Base-by-base conservation (phyloP, 2,888 invertebrate genomes). In the Marronus borbonicus region DNA sequence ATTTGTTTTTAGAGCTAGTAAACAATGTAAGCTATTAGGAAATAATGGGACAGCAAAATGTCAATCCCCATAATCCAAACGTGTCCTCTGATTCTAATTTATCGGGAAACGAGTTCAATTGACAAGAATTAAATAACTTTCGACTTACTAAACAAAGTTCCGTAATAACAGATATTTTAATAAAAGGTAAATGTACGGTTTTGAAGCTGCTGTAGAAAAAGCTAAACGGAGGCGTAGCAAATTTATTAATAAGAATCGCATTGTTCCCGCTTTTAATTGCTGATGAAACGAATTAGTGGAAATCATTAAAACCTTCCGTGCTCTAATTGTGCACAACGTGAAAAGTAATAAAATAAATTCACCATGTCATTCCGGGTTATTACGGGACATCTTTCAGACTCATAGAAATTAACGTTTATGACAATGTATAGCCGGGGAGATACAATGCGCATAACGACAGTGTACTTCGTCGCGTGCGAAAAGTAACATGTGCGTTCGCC, bases 401-500 rank as follows among this genome's bases (percentile, higher is more conserved):
- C 72, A 39, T 72, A 10, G 72, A 72, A 72, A 72, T 72, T 72
- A 72, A 72, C 72, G 72, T 72, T 72, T 72, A 72, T 72, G 72
- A 72, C 72, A 72, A 58, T 20, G 55, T 55, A 55, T 58, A 58
- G 72, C 58, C 49, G 66, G 31, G 58, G 72, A 60, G 39, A 60
- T 60, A 74, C 60, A 74, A 60, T 74, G 72, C 60, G 44, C 72
- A 36, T 74, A 60, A 66, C 70, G 68, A 77, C 70, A 60, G 64
- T 77, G 52, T 60, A 60, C 62, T 70, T 70, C 62, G 62, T 52
- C 31, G 70, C 69, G 77, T 70, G 69, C 17, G 77, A 64, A 77
- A 64, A 60, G 60, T 64, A 77, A 70, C 77, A 77, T 60, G 55
- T 77, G 76, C 64, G 60, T 74, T 60, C 60, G 60, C 24, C 55